Percentiles rank a stretch among this genome's conserved stretches.
These are phyloP conservation scores for Suncus etruscus DNA, from an alignment of 2,113 vertebrate species.

Conservation along the genomic window DNA sequence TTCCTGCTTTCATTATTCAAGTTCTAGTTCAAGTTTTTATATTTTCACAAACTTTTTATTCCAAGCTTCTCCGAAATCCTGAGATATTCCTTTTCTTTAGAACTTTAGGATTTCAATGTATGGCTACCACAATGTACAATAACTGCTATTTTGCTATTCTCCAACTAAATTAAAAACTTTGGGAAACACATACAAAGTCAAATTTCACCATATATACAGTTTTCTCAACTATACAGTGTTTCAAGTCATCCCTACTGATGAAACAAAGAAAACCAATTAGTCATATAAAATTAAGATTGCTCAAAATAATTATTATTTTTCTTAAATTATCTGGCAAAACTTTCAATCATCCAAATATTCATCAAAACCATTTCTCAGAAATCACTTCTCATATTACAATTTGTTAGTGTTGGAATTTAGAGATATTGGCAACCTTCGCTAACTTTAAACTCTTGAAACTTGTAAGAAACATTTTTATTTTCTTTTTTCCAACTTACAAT, in stretches of 20 bases:
- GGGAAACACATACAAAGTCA: neutral
- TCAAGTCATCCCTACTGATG: neutral
- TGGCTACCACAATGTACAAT: neutral
- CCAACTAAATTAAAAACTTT: constrained; percentile 13
- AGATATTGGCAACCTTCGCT: constrained; percentile 34
- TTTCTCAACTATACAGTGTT: neutral
- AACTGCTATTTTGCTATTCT: neutral
- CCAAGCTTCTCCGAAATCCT: neutral
- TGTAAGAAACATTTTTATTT: neutral
- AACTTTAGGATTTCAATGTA: neutral
- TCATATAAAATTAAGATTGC: neutral
- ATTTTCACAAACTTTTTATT: constrained; percentile 19
- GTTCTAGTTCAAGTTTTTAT: constrained; percentile 2
- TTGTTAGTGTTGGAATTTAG: neutral
- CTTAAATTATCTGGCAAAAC: neutral
- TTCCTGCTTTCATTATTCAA: neutral
- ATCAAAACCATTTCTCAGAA: constrained; percentile 45
- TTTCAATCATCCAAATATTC: constrained; percentile 8
- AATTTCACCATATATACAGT: neutral
- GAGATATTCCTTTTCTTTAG: neutral
- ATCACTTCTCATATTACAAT: neutral
- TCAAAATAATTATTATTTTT: constrained; percentile 14
- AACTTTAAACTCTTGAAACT: constrained; percentile 36
- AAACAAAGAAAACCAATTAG: neutral
- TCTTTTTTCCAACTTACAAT: neutral